Percentiles rank a stretch among this genome's conserved stretches.
phyloP scores from a whole-genome alignment of 1,140 invertebrate genomes.

The Goniozus legneri region DNA sequence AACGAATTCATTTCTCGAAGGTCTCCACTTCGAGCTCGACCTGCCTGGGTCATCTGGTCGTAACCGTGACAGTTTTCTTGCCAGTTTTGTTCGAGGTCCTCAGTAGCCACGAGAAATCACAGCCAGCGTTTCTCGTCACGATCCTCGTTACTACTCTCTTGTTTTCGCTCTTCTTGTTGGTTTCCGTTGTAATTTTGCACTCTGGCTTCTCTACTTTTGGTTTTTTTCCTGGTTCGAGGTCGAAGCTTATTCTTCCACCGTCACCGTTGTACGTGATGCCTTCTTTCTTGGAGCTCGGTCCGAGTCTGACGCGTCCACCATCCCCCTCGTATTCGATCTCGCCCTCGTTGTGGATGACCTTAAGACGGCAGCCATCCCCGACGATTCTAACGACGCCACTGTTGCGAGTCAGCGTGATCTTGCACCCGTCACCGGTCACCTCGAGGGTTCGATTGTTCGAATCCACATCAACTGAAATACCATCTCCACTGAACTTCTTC shows the following conservation, averaged over 20 bases:
- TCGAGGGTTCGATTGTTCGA: conserved; percentile 27
- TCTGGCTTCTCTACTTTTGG: no score
- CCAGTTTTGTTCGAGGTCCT: no score
- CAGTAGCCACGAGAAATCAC: no score
- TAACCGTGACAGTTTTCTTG: no score
- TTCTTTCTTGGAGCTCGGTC: conserved; percentile 18
- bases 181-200: background rate
- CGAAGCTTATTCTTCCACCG: conserved; percentile 26
- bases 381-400: conserved; percentile 29
- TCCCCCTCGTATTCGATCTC: conserved; percentile 40
- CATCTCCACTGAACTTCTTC: conserved; percentile 30
- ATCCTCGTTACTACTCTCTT: background rate
- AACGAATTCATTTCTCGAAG: no score
- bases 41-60: no score
- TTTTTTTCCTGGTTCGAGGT: background rate
- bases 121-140: no score
- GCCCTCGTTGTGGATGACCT: conserved; percentile 30
- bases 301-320: conserved; percentile 33
- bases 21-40: no score
- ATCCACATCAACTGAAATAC: conserved; percentile 22
- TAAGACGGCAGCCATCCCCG: conserved; percentile 39
- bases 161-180: background rate
- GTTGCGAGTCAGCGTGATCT: conserved; percentile 28
- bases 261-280: conserved; percentile 34
- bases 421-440: conserved; percentile 38